phyloP scores from a whole-genome alignment of 2,113 vertebrate genomes.

The Harpagus bidentatus region DNA sequence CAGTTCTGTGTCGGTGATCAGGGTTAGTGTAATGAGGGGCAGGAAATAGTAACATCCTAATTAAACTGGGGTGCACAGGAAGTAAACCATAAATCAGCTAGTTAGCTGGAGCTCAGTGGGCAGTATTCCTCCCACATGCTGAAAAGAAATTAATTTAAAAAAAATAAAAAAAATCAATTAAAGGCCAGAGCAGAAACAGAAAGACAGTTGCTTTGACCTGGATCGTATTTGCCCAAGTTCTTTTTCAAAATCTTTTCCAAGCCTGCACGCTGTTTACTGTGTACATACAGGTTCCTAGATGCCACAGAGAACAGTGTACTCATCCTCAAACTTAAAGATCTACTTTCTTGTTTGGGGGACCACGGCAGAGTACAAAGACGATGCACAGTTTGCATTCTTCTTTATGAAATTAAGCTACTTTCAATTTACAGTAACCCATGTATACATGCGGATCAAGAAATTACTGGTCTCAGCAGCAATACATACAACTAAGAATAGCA shows the following conservation, averaged over 20 bases:
- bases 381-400: background rate
- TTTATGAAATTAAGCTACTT: background rate
- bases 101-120: background rate
- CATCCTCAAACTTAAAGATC: background rate
- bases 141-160: background rate
- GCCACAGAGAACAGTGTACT: background rate
- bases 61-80: background rate
- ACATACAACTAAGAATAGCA: background rate
- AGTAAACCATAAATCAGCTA: conserved; percentile 2
- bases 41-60: conserved; percentile 20
- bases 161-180: background rate
- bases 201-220: background rate
- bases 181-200: background rate
- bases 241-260: background rate
- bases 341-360: too few species aligned
- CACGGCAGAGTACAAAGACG: background rate
- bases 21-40: background rate
- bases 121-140: background rate
- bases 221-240: accelerated
- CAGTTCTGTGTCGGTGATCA: background rate
- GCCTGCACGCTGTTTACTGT: background rate
- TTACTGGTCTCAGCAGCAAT: background rate
- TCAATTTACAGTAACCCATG: background rate
- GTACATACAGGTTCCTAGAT: background rate
- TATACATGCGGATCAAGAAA: background rate